These are phyloP conservation scores for Candoia aspera DNA, from an alignment of 2,113 vertebrate genomes.

Conservation along the genomic window DNA sequence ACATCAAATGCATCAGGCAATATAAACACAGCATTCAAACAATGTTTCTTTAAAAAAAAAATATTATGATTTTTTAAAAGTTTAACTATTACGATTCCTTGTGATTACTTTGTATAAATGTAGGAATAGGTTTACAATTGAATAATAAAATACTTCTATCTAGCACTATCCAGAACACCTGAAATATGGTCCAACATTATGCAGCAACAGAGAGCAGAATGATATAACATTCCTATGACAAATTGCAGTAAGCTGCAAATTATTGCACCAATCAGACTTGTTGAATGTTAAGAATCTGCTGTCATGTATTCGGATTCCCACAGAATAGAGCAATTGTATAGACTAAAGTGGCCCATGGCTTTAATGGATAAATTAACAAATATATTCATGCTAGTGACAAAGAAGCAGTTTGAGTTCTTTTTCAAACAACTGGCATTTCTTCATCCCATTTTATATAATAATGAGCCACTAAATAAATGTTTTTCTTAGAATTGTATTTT, in stretches of 20 bases:
- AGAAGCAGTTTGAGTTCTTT: background rate
- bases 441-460: background rate
- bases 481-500: background rate
- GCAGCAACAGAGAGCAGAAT: background rate
- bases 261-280: slow-evolving; percentile 1
- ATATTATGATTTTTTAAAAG: slow-evolving; percentile 21
- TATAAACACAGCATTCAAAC: slow-evolving; percentile 22
- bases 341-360: background rate
- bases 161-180: background rate
- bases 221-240: slow-evolving; percentile 12
- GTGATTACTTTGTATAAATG: background rate
- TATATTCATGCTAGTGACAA: background rate
- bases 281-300: background rate
- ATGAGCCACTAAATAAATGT: background rate
- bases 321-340: background rate
- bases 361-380: background rate
- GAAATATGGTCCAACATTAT: slow-evolving; percentile 11
- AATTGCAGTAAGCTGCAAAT: slow-evolving; percentile 23
- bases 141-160: background rate
- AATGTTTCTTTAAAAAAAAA: slow-evolving; percentile 12
- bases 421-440: background rate
- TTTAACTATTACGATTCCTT: slow-evolving; percentile 21
- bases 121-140: slow-evolving; percentile 20
- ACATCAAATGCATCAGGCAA: background rate
- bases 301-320: background rate